Percentiles rank a stretch among this genome's conserved stretches.
These are phyloP conservation scores for Monopis laevigella DNA, from an alignment of 2,888 invertebrate genomes.

Conservation along the genomic window DNA sequence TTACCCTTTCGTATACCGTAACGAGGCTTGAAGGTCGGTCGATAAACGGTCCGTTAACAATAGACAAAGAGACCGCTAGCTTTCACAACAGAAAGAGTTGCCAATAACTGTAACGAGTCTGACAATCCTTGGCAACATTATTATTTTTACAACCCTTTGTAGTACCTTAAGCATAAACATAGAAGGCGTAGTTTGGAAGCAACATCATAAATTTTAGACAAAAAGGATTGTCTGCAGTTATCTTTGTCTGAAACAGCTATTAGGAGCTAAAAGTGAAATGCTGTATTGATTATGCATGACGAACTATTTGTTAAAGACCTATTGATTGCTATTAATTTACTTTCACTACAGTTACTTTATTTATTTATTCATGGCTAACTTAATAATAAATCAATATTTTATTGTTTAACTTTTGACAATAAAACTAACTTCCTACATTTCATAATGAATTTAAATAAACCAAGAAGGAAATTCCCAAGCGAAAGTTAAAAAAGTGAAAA, in stretches of 20 bases:
- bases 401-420: background rate
- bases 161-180: too few relatives aligned
- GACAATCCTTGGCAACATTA: slow-evolving; percentile 21
- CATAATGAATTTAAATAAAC: too few relatives aligned
- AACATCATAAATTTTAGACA: slow-evolving; percentile 44
- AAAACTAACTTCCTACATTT: too few relatives aligned
- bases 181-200: slow-evolving; percentile 16
- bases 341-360: slow-evolving; percentile 37
- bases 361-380: too few relatives aligned
- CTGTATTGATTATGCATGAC: slow-evolving; percentile 40
- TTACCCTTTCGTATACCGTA: slow-evolving; percentile 53
- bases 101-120: slow-evolving; percentile 33
- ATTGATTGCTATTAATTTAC: slow-evolving; percentile 35
- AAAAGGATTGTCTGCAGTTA: slow-evolving; percentile 36
- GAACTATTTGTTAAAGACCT: slow-evolving; percentile 27
- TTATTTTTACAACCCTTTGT: slow-evolving; percentile 33
- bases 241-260: slow-evolving; percentile 41
- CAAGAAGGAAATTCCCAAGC: too few relatives aligned
- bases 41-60: slow-evolving; percentile 27
- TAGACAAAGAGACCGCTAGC: slow-evolving; percentile 46
- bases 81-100: slow-evolving; percentile 46
- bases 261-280: slow-evolving; percentile 63
- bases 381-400: too few relatives aligned
- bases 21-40: slow-evolving; percentile 43
- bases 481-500: slow-evolving; percentile 50